phyloP scores from a whole-genome alignment of 1,140 invertebrate genomes.

The Mactra quadrangularis region DNA sequence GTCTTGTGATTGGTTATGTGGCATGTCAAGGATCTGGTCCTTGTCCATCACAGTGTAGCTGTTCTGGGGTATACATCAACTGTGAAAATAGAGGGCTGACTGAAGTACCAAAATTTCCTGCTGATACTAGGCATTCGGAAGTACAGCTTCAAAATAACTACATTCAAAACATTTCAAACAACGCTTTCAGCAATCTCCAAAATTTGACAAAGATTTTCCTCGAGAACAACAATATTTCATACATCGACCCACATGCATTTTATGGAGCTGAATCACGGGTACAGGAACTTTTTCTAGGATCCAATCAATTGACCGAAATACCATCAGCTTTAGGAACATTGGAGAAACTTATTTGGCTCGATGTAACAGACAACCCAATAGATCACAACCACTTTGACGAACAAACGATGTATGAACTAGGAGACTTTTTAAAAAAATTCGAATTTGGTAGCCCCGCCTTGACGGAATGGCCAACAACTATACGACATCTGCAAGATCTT shows the following conservation, averaged over 20 bases:
- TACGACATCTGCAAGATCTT: constrained; percentile 44
- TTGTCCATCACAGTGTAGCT: constrained; percentile 42
- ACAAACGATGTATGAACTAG: constrained; percentile 29
- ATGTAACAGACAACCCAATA: constrained; percentile 44
- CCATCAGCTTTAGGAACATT: constrained; percentile 29
- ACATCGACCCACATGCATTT: constrained; percentile 17
- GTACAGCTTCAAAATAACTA: constrained; percentile 42
- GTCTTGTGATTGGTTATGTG: no score
- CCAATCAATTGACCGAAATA: constrained; percentile 15
- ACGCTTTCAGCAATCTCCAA: constrained; percentile 27
- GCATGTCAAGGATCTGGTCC: no score
- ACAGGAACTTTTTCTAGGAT: background rate
- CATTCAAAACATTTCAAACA: constrained; percentile 14
- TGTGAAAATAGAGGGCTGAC: constrained; percentile 26
- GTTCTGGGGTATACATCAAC: constrained; percentile 22
- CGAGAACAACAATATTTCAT: constrained; percentile 33
- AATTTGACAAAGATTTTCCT: constrained; percentile 9
- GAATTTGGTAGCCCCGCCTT: constrained; percentile 17
- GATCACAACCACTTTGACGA: constrained; percentile 41
- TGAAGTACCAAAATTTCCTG: constrained; percentile 1
- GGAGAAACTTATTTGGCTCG: background rate
- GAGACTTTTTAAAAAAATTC: constrained; percentile 36
- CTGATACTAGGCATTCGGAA: background rate
- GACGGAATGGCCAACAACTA: constrained; percentile 20
- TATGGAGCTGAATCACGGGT: constrained; percentile 16